Base-by-base conservation (phyloP, 2,113 vertebrate genomes). In the Vimba vimba region DNA sequence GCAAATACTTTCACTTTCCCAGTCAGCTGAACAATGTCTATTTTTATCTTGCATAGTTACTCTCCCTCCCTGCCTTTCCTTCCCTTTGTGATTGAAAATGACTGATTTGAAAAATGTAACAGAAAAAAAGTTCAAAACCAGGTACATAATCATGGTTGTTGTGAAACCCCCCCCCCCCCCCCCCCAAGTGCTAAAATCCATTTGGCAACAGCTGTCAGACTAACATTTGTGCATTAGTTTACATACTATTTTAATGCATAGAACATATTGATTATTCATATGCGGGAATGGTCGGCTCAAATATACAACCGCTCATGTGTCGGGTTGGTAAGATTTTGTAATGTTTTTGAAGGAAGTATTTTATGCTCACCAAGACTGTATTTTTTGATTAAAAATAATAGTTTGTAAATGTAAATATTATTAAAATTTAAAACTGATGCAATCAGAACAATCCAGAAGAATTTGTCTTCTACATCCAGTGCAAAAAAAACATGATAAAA, bases 1-100 rank as follows among this genome's bases (percentile, higher is more conserved):
- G 60, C 60, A 82, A 82, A 82, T 82, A n/a, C 83, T 77, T 88
- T 74, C 5, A 4, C 45, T 25, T 47, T 86, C 45, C n/a, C 23
- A 30, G 64, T 79, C 71, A 25, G 43, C 66, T 13, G 15, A 64
- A 50, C 43, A 47, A 76, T 86, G 78, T 80, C 30, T 86, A 59
- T 86, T 86, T 85, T 64, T 66, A 71, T 45, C 55, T 25, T 27
- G 7, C 39, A 45, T 4, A 45, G 12, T 13, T 85, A 43, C 43
- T 43, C 43, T 21, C 21, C 47, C 25, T 73, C n/a, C n/a, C 30
- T 55, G 74, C 57, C 8, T 64, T 80, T 45, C 78, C 59, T 80
- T 80, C 59, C 78, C 68, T 43, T 13, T 60, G 4, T 76, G 19
- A 52, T 76, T 45, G 5, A 45, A 39, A 45, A 68, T 57, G 19